Evolutionary conservation across 2,888 invertebrate genomes (phyloP).

Genomic region (Branchellion lobata): DNA sequence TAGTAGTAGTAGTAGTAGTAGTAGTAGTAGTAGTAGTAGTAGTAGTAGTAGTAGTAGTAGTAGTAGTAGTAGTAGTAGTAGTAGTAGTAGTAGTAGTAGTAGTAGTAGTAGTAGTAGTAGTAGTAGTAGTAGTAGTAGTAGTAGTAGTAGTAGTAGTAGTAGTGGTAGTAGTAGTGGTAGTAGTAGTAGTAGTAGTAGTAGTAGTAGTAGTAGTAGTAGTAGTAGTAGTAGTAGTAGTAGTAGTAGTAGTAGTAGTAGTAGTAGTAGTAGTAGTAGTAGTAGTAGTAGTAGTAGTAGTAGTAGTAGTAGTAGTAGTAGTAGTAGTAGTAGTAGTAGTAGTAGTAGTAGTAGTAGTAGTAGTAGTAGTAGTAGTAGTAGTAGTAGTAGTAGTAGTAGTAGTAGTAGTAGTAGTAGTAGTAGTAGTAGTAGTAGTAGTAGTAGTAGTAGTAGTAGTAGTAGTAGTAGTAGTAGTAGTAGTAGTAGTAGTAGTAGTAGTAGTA

Average conservation of each 20-base stretch:
- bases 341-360: conserved; percentile 21
- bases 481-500: background rate
- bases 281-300: conserved; percentile 17
- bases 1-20: conserved; percentile 25
- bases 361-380: background rate
- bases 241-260: conserved; percentile 23
- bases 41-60: background rate
- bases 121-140: no score
- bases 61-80: no score
- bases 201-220: conserved; percentile 25
- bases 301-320: background rate
- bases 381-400: background rate
- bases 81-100: no score
- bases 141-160: conserved; percentile 2
- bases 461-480: conserved; percentile 6
- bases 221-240: conserved; percentile 22
- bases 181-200: conserved; percentile 29
- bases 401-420: conserved; percentile 5
- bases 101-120: no score
- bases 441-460: background rate
- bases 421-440: background rate
- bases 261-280: conserved; percentile 9
- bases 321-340: background rate
- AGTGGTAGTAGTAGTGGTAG: conserved; percentile 18
- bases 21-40: conserved; percentile 26